Base-by-base conservation (phyloP, 1,140 invertebrate species). In the Sminthurinus signatus region DNA sequence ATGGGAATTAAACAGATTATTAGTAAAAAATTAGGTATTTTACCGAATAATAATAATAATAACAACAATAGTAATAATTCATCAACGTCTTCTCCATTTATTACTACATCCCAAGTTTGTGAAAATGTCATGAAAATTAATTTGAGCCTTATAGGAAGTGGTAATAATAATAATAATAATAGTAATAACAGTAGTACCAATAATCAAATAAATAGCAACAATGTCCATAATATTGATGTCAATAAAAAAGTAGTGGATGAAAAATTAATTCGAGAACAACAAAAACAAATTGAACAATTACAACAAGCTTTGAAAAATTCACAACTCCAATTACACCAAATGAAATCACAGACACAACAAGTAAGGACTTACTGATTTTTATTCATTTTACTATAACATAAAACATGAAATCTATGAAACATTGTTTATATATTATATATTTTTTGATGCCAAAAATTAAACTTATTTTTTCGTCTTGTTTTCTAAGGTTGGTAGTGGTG, bases 201-300 rank as follows among this genome's bases (percentile, higher is more conserved):
- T 19, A 52, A 52, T 28, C 4, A 29, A 4, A 28, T 8, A 10
- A 52, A 52, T 23, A 52, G 25, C 23, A 28, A 29, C 14, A 27
- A 28, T 56, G 54, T 19, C 2, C 5, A 36, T 8, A 8, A 36
- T 15, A 15, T 36, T 36, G 32, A 5, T 5, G 15, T 8, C 32
- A 36, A 23, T 1, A 58, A 57, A 15, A 60, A 23, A 31, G n/a
- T 15, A 31, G 54, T 64, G 48, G 44, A 46, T 19, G 44, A 60
- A 36, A 54, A 36, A 17, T 23, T 68, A 15, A 86, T 95, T 29
- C 83, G 85, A 55, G 86, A 91, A 71, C 91, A 95, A 74, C 86
- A 91, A 68, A 84, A 87, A 50, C 85, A 87, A 73, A 96, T 96
- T 50, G 86, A 91, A 72, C 88, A 93, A 69, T 78, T 96, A 32